These are phyloP conservation scores for Prorops nasuta DNA, from an alignment of 1,140 invertebrate species.

Conservation along the genomic window DNA sequence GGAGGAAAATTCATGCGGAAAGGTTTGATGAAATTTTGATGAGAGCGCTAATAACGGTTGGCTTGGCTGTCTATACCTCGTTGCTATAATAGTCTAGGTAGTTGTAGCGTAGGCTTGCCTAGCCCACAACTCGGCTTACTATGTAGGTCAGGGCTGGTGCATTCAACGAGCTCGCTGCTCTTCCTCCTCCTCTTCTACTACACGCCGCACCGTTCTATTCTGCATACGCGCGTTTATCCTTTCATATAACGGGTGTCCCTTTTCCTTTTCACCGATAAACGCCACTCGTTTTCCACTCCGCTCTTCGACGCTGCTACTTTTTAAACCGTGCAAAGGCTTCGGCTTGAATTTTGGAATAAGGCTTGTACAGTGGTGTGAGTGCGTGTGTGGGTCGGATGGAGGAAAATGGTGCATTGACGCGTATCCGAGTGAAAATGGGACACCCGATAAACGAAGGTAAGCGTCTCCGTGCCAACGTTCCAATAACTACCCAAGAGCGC, in stretches of 20 bases:
- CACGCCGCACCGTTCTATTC: constrained; percentile 5
- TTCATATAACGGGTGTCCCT: constrained; percentile 37
- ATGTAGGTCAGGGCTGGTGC: constrained; percentile 58
- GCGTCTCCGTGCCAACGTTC: constrained; percentile 53
- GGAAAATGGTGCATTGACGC: no score
- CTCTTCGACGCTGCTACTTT: no score
- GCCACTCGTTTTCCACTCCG: no score
- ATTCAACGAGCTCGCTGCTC: constrained; percentile 52
- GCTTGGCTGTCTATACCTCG: constrained; percentile 32
- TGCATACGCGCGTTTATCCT: not conserved
- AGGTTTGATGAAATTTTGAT: no score
- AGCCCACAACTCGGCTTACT: constrained; percentile 54
- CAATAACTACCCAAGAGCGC: constrained; percentile 51
- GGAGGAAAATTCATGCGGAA: no score
- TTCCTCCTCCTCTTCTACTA: constrained; percentile 35
- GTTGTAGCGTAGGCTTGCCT: constrained; percentile 47
- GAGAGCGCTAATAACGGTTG: constrained; percentile 34
- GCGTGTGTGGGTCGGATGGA: no score
- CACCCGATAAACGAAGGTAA: constrained; percentile 48
- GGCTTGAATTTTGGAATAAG: no score
- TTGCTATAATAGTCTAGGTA: constrained; percentile 51
- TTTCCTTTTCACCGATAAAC: not conserved
- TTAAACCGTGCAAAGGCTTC: no score
- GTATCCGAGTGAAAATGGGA: constrained; percentile 17
- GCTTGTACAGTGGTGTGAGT: no score